Base-by-base conservation (phyloP, 2,797 vertebrate species). In the Sarcoramphus papa region DNA sequence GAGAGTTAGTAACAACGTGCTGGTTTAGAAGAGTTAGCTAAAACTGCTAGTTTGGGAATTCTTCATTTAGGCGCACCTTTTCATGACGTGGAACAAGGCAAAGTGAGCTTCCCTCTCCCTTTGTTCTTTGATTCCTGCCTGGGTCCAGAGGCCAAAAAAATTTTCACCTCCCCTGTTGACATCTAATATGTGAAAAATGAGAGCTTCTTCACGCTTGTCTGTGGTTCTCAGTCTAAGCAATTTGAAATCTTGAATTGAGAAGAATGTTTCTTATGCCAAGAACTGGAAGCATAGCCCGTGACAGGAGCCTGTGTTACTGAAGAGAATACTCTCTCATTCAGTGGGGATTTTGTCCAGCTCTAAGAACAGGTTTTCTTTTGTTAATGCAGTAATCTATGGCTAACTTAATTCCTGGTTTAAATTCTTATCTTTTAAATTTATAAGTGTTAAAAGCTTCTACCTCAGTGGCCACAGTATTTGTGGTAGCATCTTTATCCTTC, bases 401-500 rank as follows among this genome's bases (percentile, higher is more conserved):
- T 62, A 78, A 65, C 37, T 69, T 60, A 40, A 62, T 28, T 73
- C 63, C 10, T 22, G 9, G 20, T 33, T 82, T 65, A 68, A 75
- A 53, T 41, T 43, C 51, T 50, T 62, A 12, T 48, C 20, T 54
- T 85, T 50, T 57, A 63, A 37, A 75, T 63, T 56, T 31, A 0
- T 10, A 87, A 62, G 12, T 20, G 8, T 72, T 72, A 45, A 8
- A 89, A 85, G 31, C 11, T 47, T 67, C 40, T 94, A 96, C 96
- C 95, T 97, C 96, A 37, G 95, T 95, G 56, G 91, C 96, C 85
- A 95, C 95, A 0, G 90, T 88, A 95, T 98, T 93, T 96, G 98
- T 96, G 93, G 98, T 98, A 93, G 99, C 99, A 97, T 99, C 99
- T 92, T 99, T 99, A 65, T 99, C 98, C 88, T 99, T 99, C 83